Evolutionary conservation across 2,888 invertebrate species (phyloP).

Genomic region (Troides aeacus): DNA sequence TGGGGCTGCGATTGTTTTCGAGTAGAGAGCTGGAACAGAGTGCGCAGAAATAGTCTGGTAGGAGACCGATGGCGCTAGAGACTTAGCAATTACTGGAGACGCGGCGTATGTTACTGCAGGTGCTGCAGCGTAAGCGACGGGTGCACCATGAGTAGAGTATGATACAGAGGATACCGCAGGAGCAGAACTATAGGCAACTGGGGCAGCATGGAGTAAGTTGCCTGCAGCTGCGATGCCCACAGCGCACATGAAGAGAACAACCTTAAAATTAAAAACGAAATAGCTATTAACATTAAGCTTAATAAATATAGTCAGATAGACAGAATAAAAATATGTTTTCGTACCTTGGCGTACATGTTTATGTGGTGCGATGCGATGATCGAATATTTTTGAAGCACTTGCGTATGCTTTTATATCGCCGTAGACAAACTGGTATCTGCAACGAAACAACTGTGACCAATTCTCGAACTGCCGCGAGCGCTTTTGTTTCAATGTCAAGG

Average conservation of each 20-base stretch:
- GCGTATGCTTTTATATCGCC: conserved; percentile 70
- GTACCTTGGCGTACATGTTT: conserved; percentile 76
- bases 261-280: conserved; percentile 45
- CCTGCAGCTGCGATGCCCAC: conserved; percentile 83
- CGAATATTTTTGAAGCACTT: conserved; percentile 64
- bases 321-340: conserved; percentile 15
- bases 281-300: background rate
- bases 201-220: conserved; percentile 66
- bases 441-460: conserved; percentile 29
- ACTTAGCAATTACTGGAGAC: conserved; percentile 46
- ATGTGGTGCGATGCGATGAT: conserved; percentile 58
- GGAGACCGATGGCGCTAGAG: conserved; percentile 53
- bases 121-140: conserved; percentile 47
- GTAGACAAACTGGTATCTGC: conserved; percentile 61
- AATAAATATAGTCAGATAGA: background rate
- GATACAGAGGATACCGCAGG: conserved; percentile 63
- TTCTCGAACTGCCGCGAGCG: conserved; percentile 49
- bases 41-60: conserved; percentile 52
- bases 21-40: conserved; percentile 54
- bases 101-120: conserved; percentile 45
- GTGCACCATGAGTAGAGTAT: conserved; percentile 42
- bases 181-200: conserved; percentile 75
- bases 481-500: conserved; percentile 71
- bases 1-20: conserved; percentile 35
- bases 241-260: conserved; percentile 78